phyloP scores from a whole-genome alignment of 2,797 vertebrate species.

The Arctocebus calabarensis region DNA sequence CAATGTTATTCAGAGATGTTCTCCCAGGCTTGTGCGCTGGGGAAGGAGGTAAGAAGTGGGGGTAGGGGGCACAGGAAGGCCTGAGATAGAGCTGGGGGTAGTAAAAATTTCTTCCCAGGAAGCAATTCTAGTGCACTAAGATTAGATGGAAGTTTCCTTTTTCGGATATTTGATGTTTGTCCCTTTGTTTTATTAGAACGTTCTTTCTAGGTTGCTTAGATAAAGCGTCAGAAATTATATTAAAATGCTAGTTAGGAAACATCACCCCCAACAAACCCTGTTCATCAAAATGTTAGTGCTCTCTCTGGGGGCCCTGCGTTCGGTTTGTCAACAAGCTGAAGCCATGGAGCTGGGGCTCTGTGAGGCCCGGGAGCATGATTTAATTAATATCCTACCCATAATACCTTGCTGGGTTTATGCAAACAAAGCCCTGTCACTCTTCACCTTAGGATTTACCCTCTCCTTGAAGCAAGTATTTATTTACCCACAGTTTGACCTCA shows the following conservation, averaged over 20 bases:
- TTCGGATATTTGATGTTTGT: conserved; percentile 56
- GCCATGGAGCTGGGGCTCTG: conserved; percentile 62
- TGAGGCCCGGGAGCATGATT: conserved; percentile 80
- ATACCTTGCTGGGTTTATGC: conserved; percentile 69
- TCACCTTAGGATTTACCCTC: conserved; percentile 81
- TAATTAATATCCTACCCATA: conserved; percentile 84
- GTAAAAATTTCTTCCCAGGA: conserved; percentile 3
- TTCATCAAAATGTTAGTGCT: conserved; percentile 80
- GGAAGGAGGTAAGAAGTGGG: neutral
- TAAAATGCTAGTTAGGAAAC: conserved; percentile 81
- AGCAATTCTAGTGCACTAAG: conserved; percentile 31
- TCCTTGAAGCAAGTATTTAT: conserved; percentile 82
- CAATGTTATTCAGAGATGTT: conserved; percentile 28
- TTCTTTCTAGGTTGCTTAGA: conserved; percentile 60
- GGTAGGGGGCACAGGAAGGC: neutral
- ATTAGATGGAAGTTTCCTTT: conserved; percentile 55
- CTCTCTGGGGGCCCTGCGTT: conserved; percentile 72
- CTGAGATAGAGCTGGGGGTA: neutral
- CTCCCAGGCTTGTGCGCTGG: conserved; percentile 11
- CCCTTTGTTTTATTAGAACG: conserved; percentile 60
- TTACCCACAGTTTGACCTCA: conserved; percentile 80
- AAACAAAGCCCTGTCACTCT: conserved; percentile 66
- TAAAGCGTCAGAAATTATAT: conserved; percentile 73
- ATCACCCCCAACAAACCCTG: conserved; percentile 71
- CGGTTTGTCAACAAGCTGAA: conserved; percentile 82